Evolutionary conservation across 2,797 vertebrate species (phyloP).

Genomic region (Labroides dimidiatus): DNA sequence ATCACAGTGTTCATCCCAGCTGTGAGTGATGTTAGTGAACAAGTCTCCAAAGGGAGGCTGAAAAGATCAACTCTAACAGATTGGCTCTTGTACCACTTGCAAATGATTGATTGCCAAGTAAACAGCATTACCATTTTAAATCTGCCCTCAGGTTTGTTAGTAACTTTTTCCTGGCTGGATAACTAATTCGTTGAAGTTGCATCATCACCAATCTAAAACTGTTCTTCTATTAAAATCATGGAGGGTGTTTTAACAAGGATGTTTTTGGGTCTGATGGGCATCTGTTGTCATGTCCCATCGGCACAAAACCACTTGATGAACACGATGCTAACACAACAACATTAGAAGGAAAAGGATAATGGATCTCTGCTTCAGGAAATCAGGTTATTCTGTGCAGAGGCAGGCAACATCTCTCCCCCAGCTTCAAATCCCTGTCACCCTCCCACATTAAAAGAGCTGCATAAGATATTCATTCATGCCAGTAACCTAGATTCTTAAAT

Average conservation of each 20-base stretch:
- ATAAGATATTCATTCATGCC: conserved; percentile 74
- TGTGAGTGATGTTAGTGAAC: conserved; percentile 55
- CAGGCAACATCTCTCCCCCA: conserved; percentile 49
- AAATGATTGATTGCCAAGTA: conserved; percentile 70
- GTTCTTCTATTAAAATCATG: conserved; percentile 21
- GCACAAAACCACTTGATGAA: conserved; percentile 3
- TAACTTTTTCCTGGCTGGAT: conserved; percentile 50
- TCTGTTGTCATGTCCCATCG: conserved; percentile 14
- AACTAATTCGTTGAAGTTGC: conserved; percentile 54
- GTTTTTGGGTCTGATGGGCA: conserved; percentile 24
- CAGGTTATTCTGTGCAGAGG: conserved; percentile 59
- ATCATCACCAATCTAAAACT: conserved; percentile 35
- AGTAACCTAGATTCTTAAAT: conserved; percentile 79
- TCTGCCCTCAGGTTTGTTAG: conserved; percentile 55
- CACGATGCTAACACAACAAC: conserved; percentile 4
- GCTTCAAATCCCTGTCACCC: conserved; percentile 73
- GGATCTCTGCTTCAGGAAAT: conserved; percentile 37
- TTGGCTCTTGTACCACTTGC: conserved; percentile 44
- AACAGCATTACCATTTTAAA: conserved; percentile 73
- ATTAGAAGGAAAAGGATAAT: conserved; percentile 1
- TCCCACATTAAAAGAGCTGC: conserved; percentile 66
- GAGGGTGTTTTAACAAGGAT: conserved; percentile 38
- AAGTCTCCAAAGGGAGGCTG: conserved; percentile 48
- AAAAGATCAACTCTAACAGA: conserved; percentile 60
- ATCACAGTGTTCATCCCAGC: conserved; percentile 46